Percentiles rank a stretch among this genome's conserved stretches.
Evolutionary conservation across 1,140 invertebrate genomes (phyloP).

Genomic region (Formica selysi): DNA sequence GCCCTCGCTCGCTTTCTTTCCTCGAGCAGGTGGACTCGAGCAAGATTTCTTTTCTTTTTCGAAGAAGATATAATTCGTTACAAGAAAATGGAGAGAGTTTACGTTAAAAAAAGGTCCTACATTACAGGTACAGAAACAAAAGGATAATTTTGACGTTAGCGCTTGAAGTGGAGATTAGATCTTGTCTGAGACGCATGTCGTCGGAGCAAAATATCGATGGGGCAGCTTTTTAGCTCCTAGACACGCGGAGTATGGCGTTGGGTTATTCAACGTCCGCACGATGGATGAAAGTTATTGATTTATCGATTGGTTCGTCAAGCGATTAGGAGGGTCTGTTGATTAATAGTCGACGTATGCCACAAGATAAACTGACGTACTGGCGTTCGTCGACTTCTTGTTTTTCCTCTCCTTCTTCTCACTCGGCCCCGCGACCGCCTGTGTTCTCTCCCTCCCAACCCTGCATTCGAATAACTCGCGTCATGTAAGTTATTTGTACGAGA

Average conservation of each 20-base stretch:
- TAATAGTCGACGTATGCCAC: slow-evolving; percentile 77
- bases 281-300: slow-evolving; percentile 75
- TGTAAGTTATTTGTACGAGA: slow-evolving; percentile 72
- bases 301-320: slow-evolving; percentile 76
- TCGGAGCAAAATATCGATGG: slow-evolving; percentile 29
- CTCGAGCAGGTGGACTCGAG: background rate
- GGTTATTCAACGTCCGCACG: slow-evolving; percentile 40
- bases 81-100: background rate
- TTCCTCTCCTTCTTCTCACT: slow-evolving; percentile 52
- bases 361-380: slow-evolving; percentile 73
- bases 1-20: slow-evolving; percentile 19
- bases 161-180: slow-evolving; percentile 45
- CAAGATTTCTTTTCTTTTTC: background rate
- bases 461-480: slow-evolving; percentile 78
- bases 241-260: slow-evolving; percentile 42
- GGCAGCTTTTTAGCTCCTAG: slow-evolving; percentile 60
- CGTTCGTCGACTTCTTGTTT: slow-evolving; percentile 63
- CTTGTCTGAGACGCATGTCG: slow-evolving; percentile 6
- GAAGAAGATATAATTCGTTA: background rate
- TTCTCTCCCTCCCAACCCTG: slow-evolving; percentile 25
- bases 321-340: slow-evolving; percentile 77
- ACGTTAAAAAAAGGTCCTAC: background rate
- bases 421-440: slow-evolving; percentile 26
- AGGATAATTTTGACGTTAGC: slow-evolving; percentile 18
- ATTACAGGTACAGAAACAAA: slow-evolving; percentile 3